A percentile compares a stretch with the other conserved stretches of the same genome.
phyloP scores from a whole-genome alignment of 2,797 vertebrate species.

The Melanotaenia pygmaea region DNA sequence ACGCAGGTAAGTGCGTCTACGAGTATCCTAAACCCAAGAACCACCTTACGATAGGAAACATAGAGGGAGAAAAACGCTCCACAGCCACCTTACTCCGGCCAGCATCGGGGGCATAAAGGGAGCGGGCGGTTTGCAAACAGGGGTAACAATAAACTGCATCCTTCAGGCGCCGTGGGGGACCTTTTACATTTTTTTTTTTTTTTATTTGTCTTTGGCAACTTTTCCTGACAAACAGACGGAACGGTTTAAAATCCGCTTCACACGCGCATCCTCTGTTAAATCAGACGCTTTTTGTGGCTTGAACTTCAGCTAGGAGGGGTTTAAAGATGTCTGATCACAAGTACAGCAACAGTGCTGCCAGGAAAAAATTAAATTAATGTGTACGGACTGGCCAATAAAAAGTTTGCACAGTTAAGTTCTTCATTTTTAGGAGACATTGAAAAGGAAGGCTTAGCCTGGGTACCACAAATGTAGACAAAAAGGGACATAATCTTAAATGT shows the following conservation, averaged over 20 bases:
- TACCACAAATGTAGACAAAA: constrained; percentile 7
- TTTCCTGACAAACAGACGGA: constrained; percentile 19
- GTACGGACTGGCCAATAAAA: constrained; percentile 24
- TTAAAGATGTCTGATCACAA: constrained; percentile 55
- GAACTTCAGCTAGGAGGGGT: constrained; percentile 49
- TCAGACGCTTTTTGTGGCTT: constrained; percentile 50
- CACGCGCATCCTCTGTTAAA: constrained; percentile 13
- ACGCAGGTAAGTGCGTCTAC: constrained; percentile 76
- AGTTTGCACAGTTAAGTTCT: constrained; percentile 18
- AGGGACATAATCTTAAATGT: constrained; percentile 11
- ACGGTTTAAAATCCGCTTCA: constrained; percentile 28
- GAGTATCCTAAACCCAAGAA: constrained; percentile 38
- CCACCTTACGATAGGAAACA: constrained; percentile 35
- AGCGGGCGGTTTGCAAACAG: constrained; percentile 45
- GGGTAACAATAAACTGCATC: constrained; percentile 73
- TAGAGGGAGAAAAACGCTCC: constrained; percentile 28
- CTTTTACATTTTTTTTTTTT: background rate
- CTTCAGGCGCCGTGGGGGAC: constrained; percentile 21
- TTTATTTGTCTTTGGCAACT: constrained; percentile 39
- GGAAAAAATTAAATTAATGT: background rate
- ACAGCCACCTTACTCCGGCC: constrained; percentile 53
- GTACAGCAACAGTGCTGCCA: constrained; percentile 19
- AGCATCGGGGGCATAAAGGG: constrained; percentile 49
- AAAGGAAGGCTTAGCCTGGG: background rate
- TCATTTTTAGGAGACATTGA: background rate